Evolutionary conservation across 2,113 vertebrate species (phyloP).

Genomic region (Daubentonia madagascariensis): DNA sequence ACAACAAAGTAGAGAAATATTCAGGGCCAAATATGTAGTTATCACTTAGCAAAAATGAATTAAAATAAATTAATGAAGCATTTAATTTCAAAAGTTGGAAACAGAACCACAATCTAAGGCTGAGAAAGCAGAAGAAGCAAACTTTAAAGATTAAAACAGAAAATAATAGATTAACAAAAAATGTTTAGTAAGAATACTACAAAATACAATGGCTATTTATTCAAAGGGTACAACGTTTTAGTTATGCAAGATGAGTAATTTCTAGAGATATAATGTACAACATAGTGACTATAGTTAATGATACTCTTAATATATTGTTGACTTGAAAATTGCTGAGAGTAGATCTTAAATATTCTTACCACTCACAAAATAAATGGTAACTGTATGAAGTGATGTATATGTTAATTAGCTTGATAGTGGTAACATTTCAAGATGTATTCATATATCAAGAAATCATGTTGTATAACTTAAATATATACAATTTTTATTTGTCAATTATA

Average conservation of each 20-base stretch:
- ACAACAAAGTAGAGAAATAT: neutral
- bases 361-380: neutral
- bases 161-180: neutral
- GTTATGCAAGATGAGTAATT: too few species aligned
- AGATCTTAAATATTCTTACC: neutral
- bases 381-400: neutral
- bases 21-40: neutral
- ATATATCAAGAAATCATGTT: neutral
- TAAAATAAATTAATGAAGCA: neutral
- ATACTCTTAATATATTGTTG: neutral
- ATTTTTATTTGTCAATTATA: neutral
- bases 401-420: neutral
- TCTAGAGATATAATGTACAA: too few species aligned
- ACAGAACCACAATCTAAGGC: neutral
- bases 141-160: neutral
- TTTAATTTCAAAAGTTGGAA: neutral
- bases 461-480: neutral
- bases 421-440: neutral
- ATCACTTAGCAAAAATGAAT: neutral
- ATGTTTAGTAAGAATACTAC: neutral
- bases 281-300: too few species aligned
- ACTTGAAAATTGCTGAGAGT: neutral
- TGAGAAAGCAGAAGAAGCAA: neutral
- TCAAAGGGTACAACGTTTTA: too few species aligned
- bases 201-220: neutral